Conservation (phyloP, 2,888 invertebrate genomes). For the Psococerastis gibbosa region DNA sequence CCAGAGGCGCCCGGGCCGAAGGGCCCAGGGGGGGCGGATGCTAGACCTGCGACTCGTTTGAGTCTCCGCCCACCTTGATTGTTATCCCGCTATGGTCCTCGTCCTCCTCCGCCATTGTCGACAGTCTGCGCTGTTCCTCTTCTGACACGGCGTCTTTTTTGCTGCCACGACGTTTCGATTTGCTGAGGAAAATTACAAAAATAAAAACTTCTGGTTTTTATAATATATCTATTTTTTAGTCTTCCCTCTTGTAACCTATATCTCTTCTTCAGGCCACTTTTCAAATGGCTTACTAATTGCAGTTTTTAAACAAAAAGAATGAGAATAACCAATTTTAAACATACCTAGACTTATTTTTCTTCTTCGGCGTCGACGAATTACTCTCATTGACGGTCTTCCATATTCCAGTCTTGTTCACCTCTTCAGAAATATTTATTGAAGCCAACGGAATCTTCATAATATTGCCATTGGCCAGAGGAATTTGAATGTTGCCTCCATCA, state of each 20-base stretch:
- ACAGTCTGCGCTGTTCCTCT: conserved; percentile 42
- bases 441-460: conserved; percentile 74
- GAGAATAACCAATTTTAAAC: too few species aligned
- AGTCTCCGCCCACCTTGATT: conserved; percentile 31
- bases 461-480: conserved; percentile 72
- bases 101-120: conserved; percentile 74
- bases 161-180: conserved; percentile 47
- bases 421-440: conserved; percentile 80
- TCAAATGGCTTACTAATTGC: conserved; percentile 28
- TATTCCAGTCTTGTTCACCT: conserved; percentile 80
- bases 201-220: too few species aligned
- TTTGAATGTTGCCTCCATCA: conserved; percentile 51
- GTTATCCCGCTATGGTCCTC: conserved; percentile 48
- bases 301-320: too few species aligned
- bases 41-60: conserved; percentile 16
- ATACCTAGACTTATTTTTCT: conserved; percentile 28
- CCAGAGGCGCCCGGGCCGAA: conserved; percentile 6
- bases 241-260: too few species aligned
- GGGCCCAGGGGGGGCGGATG: conserved; percentile 1
- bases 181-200: too few species aligned
- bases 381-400: conserved; percentile 80
- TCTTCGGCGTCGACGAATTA: conserved; percentile 32
- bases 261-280: conserved; percentile 27
- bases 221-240: too few species aligned
- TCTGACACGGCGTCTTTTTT: conserved; percentile 39